Evolutionary conservation across 2,888 invertebrate genomes (phyloP).

Genomic region (Brachyptera risi): DNA sequence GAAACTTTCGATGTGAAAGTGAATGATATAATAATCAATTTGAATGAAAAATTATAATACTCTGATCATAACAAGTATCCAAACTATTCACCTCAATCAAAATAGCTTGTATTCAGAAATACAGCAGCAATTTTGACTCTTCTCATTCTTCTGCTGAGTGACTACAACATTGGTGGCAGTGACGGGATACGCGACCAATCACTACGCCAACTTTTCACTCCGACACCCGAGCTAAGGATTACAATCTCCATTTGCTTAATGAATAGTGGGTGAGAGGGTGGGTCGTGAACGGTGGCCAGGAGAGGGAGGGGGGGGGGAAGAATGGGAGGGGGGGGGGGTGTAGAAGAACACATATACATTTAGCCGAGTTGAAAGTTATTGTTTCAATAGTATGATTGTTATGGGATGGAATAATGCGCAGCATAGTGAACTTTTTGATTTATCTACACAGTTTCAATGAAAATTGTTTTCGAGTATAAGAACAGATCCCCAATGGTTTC

Average conservation of each 20-base stretch:
- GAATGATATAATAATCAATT: too few relatives aligned
- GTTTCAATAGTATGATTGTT: conserved; percentile 12
- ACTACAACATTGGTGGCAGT: neutral
- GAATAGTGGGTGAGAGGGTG: conserved; percentile 9
- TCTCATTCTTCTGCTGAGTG: too few relatives aligned
- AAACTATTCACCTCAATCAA: too few relatives aligned
- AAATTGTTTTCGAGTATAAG: neutral
- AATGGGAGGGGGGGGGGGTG: neutral
- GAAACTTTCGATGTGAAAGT: too few relatives aligned
- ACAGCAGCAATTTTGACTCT: too few relatives aligned
- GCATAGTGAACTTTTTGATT: conserved; percentile 14
- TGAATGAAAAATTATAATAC: too few relatives aligned
- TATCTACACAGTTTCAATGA: neutral
- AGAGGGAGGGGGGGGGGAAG: neutral
- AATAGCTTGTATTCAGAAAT: too few relatives aligned
- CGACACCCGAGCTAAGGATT: neutral
- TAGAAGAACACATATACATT: neutral
- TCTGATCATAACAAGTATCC: too few relatives aligned
- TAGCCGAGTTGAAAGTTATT: neutral
- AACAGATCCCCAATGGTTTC: neutral
- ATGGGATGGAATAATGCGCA: neutral
- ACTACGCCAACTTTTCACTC: neutral
- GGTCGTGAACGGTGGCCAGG: neutral
- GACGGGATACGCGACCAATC: neutral
- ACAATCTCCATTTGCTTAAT: conserved; percentile 21